Evolutionary conservation across 2,113 vertebrate genomes (phyloP).

Genomic region (Formicarius rufipectus): DNA sequence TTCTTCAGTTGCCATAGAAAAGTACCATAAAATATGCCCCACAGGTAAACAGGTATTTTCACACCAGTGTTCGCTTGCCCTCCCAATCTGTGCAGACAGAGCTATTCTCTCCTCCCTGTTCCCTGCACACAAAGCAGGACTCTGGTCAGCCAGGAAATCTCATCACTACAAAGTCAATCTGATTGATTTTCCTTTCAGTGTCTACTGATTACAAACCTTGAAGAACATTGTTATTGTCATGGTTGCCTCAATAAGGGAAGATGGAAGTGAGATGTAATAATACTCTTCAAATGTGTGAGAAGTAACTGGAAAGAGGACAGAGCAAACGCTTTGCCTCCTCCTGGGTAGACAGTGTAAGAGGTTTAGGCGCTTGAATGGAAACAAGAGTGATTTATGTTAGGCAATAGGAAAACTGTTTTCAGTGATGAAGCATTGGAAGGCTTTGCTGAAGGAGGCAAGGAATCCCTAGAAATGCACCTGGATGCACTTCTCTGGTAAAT

Average conservation of each 20-base stretch:
- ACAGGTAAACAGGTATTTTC: neutral
- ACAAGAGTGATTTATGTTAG: neutral
- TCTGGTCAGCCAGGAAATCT: neutral
- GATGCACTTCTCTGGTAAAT: neutral
- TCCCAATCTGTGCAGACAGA: neutral
- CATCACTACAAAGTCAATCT: neutral
- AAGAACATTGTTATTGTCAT: conserved; percentile 26
- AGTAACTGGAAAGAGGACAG: neutral
- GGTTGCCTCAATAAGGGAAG: neutral
- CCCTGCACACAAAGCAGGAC: neutral
- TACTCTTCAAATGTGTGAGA: neutral
- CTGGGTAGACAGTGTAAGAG: neutral
- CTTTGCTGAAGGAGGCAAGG: neutral
- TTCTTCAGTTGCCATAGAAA: neutral
- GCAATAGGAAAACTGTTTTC: neutral
- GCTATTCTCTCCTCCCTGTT: neutral
- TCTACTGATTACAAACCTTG: neutral
- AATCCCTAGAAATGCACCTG: neutral
- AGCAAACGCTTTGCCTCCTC: neutral
- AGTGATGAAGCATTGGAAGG: neutral
- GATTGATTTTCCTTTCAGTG: conserved; percentile 33
- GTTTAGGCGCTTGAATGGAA: neutral
- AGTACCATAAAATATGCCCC: neutral
- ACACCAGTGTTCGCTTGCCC: neutral
- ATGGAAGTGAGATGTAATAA: neutral